Conservation (phyloP, 2,888 invertebrate species). For the Ennomos erosarius region DNA sequence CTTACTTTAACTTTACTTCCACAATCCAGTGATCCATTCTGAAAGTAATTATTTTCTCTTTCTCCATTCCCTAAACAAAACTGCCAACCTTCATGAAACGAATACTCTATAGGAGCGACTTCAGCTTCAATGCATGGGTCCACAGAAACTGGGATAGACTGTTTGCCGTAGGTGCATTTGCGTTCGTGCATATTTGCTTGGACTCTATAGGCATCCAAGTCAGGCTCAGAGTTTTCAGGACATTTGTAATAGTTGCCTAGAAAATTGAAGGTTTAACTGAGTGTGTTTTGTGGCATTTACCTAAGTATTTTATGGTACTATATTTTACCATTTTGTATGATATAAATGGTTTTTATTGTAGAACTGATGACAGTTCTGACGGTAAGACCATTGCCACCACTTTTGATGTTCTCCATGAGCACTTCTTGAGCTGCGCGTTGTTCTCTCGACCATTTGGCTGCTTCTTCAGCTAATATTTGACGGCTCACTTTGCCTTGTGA, state of each 20-base stretch:
- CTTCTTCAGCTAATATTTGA: slow-evolving; percentile 77
- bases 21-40: slow-evolving; percentile 78
- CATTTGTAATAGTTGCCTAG: slow-evolving; percentile 74
- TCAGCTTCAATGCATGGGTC: slow-evolving; percentile 82
- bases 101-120: slow-evolving; percentile 76
- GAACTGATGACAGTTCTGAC: slow-evolving; percentile 71
- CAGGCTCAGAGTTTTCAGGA: slow-evolving; percentile 74
- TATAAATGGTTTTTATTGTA: slow-evolving; percentile 64
- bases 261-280: neutral
- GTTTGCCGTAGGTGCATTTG: slow-evolving; percentile 69
- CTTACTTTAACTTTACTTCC: slow-evolving; percentile 75
- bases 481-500: slow-evolving; percentile 76
- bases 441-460: slow-evolving; percentile 79
- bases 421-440: slow-evolving; percentile 78
- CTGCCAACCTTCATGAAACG: slow-evolving; percentile 80
- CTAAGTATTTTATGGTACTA: no score
- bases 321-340: slow-evolving; percentile 72
- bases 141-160: slow-evolving; percentile 60
- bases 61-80: slow-evolving; percentile 79
- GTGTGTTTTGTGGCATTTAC: no score
- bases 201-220: slow-evolving; percentile 69
- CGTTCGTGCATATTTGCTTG: slow-evolving; percentile 79
- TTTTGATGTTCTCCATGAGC: slow-evolving; percentile 79
- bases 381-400: slow-evolving; percentile 77
- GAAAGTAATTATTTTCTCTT: slow-evolving; percentile 76